Evolutionary conservation across 1,140 invertebrate genomes (phyloP).

Genomic region (Pseudobourletiella spinata): DNA sequence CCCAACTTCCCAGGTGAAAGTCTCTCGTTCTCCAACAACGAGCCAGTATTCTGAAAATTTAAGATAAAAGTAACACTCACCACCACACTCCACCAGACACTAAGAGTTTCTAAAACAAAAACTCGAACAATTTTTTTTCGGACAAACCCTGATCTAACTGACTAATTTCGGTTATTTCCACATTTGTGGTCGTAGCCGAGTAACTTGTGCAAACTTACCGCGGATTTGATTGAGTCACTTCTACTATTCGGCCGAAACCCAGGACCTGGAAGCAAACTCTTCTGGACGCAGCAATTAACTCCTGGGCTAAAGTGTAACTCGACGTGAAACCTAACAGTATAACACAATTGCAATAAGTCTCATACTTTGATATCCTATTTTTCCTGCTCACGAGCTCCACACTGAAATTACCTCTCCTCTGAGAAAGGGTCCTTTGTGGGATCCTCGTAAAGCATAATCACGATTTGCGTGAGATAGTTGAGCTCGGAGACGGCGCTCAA

Average conservation of each 20-base stretch:
- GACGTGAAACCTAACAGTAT: conserved; percentile 68
- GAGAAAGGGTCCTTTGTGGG: conserved; percentile 86
- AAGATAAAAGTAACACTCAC: too few species aligned
- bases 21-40: too few species aligned
- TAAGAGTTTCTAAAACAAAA: too few species aligned
- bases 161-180: too few species aligned
- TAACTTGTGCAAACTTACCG: too few species aligned
- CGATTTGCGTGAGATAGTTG: conserved; percentile 99
- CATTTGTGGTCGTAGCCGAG: too few species aligned
- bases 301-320: conserved; percentile 97
- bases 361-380: not conserved
- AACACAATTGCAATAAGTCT: not conserved
- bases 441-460: conserved; percentile 99
- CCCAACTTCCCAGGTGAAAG: too few species aligned
- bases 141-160: too few species aligned
- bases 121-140: too few species aligned
- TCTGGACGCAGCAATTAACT: conserved; percentile 89
- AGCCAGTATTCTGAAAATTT: too few species aligned
- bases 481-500: conserved; percentile 93
- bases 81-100: too few species aligned
- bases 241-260: conserved; percentile 85
- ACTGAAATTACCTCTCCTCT: conserved; percentile 61
- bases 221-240: conserved; percentile 54
- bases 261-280: conserved; percentile 83
- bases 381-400: not conserved